Base-by-base conservation (phyloP, 2,113 vertebrate genomes). In the Hirundichthys speculiger region DNA sequence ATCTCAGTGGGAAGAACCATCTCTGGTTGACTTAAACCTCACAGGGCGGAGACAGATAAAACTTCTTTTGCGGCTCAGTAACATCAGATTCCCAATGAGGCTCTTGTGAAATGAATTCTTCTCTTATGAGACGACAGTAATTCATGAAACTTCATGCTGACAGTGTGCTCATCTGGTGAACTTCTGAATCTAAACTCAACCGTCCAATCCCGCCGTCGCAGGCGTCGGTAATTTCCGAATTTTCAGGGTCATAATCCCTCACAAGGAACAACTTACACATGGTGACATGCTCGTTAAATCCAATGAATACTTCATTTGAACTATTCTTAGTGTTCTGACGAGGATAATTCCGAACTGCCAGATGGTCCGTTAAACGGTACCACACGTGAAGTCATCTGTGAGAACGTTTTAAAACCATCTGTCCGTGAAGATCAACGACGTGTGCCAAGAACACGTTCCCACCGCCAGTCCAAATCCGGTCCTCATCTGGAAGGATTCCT, bases 11-110 rank as follows among this genome's bases (percentile, higher is more conserved):
- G 51, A 64, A 62, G n/a, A 52, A 48, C 11, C 1, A 43, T 51
- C 47, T 67, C 60, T 4, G 46, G n/a, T 50, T 22, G 58, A 66
- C 64, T 53, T 60, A 15, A 68, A 66, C 15, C 8, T 69, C 52
- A 40, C 1, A 9, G 30, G 14, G 22, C 38, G 1, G 42, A 34
- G 2, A 64, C n/a, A 34, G 67, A 62, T 62, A 46, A 58, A 45
- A 25, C 54, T 58, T 9, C 34, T 59, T 63, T 49, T 68, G 27
- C 56, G 51, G 30, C 48, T 21, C 22, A 47, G n/a, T n/a, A n/a
- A n/a, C n/a, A n/a, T n/a, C n/a, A n/a, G n/a, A n/a, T n/a, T n/a
- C n/a, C n/a, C n/a, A n/a, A n/a, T n/a, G 49, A 30, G 24, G 50
- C 18, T 20, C n/a, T 24, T 7, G 11, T 20, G 24, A 54, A 49